A percentile compares a stretch with the other conserved stretches of the same genome.
Evolutionary conservation across 2,888 invertebrate genomes (phyloP).

Genomic region (Apodemia zela): DNA sequence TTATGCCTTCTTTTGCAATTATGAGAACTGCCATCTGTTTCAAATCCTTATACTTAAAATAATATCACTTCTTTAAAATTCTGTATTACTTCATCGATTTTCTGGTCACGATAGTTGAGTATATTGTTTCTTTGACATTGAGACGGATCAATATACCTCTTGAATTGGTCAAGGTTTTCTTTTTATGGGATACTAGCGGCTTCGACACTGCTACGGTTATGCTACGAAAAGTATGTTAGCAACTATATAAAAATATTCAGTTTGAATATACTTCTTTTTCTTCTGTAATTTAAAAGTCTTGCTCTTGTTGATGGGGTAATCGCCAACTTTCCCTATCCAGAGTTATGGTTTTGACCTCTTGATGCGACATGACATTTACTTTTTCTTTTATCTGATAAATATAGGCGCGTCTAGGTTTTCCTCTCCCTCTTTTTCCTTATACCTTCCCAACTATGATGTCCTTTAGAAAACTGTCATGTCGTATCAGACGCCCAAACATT

Average conservation of each 20-base stretch:
- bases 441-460: too few relatives aligned
- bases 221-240: background rate
- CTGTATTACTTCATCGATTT: background rate
- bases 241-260: background rate
- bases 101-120: background rate
- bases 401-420: too few relatives aligned
- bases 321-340: too few relatives aligned
- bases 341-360: too few relatives aligned
- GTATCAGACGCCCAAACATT: too few relatives aligned
- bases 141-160: conserved; percentile 14
- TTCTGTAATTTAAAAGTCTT: too few relatives aligned
- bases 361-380: too few relatives aligned
- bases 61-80: background rate
- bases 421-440: too few relatives aligned
- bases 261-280: too few relatives aligned
- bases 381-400: too few relatives aligned
- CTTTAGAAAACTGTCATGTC: too few relatives aligned
- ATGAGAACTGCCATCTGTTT: background rate
- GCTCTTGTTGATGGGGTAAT: too few relatives aligned
- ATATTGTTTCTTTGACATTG: conserved; percentile 16
- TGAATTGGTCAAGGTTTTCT: conserved; percentile 15
- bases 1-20: background rate
- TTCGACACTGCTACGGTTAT: background rate
- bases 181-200: background rate
- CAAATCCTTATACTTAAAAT: background rate